Conservation (phyloP, 2,888 invertebrate species). For the Callosobruchus maculatus region DNA sequence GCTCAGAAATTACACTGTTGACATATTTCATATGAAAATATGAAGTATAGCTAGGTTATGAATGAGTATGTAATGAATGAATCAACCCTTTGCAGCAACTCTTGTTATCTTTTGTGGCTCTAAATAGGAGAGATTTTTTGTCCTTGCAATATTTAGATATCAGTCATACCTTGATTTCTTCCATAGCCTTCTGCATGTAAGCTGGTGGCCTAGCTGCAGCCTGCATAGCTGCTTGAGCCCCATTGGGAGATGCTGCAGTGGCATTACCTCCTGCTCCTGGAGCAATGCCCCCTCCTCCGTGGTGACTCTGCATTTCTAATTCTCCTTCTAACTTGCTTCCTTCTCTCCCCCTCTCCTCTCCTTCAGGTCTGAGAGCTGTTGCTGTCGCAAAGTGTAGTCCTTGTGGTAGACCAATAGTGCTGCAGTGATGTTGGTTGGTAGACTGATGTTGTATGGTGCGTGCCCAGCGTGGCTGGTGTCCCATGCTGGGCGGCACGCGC, state of each 20-base stretch:
- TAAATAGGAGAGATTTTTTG: too few species aligned
- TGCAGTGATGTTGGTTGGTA: slow-evolving; percentile 26
- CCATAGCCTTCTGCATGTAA: slow-evolving; percentile 84
- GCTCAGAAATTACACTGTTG: too few species aligned
- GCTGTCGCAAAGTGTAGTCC: not conserved
- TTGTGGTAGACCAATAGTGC: not conserved
- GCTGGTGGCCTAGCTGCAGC: slow-evolving; percentile 57
- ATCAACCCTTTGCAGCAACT: too few species aligned
- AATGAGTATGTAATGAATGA: too few species aligned
- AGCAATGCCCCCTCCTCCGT: not conserved
- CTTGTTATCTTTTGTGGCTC: too few species aligned
- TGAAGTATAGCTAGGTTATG: too few species aligned
- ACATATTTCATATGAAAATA: too few species aligned
- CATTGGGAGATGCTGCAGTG: slow-evolving; percentile 18
- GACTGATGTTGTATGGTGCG: slow-evolving; percentile 1
- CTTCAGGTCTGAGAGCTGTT: not conserved
- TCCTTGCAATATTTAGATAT: too few species aligned
- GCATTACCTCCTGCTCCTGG: not conserved
- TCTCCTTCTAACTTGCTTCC: not conserved
- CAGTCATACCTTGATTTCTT: slow-evolving; percentile 57
- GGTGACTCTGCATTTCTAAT: not conserved
- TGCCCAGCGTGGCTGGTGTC: slow-evolving; percentile 47
- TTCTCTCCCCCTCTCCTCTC: not conserved
- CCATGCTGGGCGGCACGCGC: slow-evolving; percentile 51
- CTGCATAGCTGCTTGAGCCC: not conserved